Base-by-base conservation (phyloP, 2,888 invertebrate genomes). In the Drosophila falleni region DNA sequence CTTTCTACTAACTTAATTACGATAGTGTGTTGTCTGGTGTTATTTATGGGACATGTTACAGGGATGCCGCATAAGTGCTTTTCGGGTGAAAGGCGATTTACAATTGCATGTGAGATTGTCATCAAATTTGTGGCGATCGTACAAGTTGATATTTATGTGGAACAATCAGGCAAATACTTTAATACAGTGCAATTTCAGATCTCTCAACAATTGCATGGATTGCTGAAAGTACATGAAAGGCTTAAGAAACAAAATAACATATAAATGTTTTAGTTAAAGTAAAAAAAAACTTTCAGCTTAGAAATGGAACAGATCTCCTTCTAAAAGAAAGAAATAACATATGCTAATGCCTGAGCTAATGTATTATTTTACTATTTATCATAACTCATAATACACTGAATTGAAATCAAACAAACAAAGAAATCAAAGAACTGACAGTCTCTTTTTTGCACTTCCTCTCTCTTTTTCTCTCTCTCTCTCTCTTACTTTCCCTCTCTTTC, bases 1-100 rank as follows among this genome's bases (percentile, higher is more conserved):
- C 35, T 11, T 11, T 16, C 59, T 47, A 39, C 42, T 59, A 58
- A 49, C 59, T 60, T 68, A 75, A 69, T 73, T 64, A 56, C 74
- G 73, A 62, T 75, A 64, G 74, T 56, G 68, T 56, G 44, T 35
- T 49, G 50, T 41, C 26, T 55, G 58, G 49, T 42, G 68, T 69
- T 78, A 74, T 76, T 76, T 74, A 78, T 78, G 71, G 58, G 61
- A 60, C 74, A 74, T 61, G 69, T 60, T 74, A 62, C 62, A 60
- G 54, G 74, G 77, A 77, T 77, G 77, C 79, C 77, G 44, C 75
- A 77, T 71, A 77, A 79, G 79, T 79, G 79, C 70, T 55, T 70
- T 55, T 73, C 58, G 47, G 77, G 77, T 78, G 77, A 77, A 77
- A 77, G 77, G 75, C 79, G 42, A 55, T 50, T 47, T 44, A 41